Evolutionary conservation across 2,113 vertebrate genomes (phyloP), one percentile per base, ranked within the genome.

Genomic region (Archilochus colubris): DNA sequence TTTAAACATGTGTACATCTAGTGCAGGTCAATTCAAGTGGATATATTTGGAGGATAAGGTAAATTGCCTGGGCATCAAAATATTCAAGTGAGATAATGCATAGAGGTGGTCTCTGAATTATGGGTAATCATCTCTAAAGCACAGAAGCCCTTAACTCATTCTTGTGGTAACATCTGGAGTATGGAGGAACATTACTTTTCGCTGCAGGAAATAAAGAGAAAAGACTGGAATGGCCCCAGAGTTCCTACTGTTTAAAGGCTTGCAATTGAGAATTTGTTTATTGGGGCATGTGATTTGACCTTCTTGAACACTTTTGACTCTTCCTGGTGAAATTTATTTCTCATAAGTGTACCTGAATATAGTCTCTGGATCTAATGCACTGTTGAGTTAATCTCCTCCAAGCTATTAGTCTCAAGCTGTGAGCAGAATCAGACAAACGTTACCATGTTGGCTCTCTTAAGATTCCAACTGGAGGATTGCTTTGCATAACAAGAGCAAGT

Each of bases 381-480:
- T 1, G 0, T 2, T 92, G 62, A 89, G 50, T 70, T 89, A 27
- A 82, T 73, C 62, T 86, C 44, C 77, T 51, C 46, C 61, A 73
- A 44, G 73, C 86, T 77, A 31, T 53, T 82, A 89, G 43, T 69
- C 91, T 95, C 77, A 88, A 72, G 48, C 88, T 91, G 82, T 73
- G 92, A 91, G 80, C 72, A 88, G 69, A 57, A 85, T 92, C 54
- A 84, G 80, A 50, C 36, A 25, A 67, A 78, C 2, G 1, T 78
- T 72, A 36, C 62, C 12, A 12, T 2, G 1, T 20, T 73, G 61
- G 6, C 50, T 86, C 38, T 46, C 27, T 62, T 91, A 57, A 36
- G 8, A 64, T 93, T 88, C 61, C 69, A 91, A 9, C 14, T 50
- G 48, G 30, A 93, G 51, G 54, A 58, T 55, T 62, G 31, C 57